phyloP scores from a whole-genome alignment of 2,888 invertebrate species.

The Sycophila texana region DNA sequence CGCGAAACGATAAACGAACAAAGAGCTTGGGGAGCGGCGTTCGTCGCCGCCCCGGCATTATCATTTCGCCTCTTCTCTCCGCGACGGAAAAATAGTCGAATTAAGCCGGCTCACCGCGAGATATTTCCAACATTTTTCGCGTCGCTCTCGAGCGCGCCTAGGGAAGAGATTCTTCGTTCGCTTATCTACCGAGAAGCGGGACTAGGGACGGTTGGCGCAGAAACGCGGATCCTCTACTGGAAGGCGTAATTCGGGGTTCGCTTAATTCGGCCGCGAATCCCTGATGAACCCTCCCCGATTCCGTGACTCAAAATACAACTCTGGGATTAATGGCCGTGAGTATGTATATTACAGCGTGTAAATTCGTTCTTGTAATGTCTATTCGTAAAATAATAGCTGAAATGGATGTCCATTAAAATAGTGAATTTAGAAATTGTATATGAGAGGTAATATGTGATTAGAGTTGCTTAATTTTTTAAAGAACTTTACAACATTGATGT shows the following conservation, averaged over 20 bases:
- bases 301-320: slow-evolving; percentile 23
- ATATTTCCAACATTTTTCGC: slow-evolving; percentile 33
- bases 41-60: slow-evolving; percentile 40
- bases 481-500: too few relatives aligned
- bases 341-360: neutral
- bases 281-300: slow-evolving; percentile 30
- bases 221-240: neutral
- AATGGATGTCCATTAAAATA: neutral
- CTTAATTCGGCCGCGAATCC: slow-evolving; percentile 33
- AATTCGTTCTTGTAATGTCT: slow-evolving; percentile 1
- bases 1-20: slow-evolving; percentile 23
- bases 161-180: slow-evolving; percentile 4
- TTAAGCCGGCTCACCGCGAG: slow-evolving; percentile 53
- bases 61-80: slow-evolving; percentile 46
- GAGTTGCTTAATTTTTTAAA: too few relatives aligned
- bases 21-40: slow-evolving; percentile 44
- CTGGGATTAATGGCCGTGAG: slow-evolving; percentile 16
- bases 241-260: slow-evolving; percentile 25
- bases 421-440: too few relatives aligned
- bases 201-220: neutral
- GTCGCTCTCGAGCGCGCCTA: neutral
- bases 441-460: too few relatives aligned
- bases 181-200: slow-evolving; percentile 29
- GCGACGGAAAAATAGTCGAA: slow-evolving; percentile 55
- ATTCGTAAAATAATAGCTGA: neutral